Conservation (phyloP, 2,888 invertebrate species). For the Drosophila ustulata region DNA sequence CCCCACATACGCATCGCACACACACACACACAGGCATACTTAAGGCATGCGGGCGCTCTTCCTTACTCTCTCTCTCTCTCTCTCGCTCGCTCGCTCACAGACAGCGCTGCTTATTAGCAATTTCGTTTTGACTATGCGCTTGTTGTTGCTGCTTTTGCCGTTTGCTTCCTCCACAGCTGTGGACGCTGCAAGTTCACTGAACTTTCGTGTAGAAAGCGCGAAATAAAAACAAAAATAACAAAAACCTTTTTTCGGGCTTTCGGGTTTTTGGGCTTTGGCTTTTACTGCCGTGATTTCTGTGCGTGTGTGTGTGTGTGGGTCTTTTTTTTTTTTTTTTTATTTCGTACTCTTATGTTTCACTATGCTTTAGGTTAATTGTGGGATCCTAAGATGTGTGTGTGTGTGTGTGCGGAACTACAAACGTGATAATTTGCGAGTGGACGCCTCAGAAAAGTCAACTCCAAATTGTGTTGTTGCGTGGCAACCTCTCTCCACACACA, state of each 20-base stretch:
- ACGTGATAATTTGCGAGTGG: conserved; percentile 43
- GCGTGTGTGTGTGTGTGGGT: conserved; percentile 25
- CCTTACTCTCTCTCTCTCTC: conserved; percentile 10
- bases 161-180: conserved; percentile 65
- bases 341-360: no score
- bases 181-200: conserved; percentile 72
- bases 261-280: conserved; percentile 41
- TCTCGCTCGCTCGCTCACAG: neutral
- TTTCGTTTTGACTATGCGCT: conserved; percentile 62
- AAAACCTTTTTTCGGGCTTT: conserved; percentile 48
- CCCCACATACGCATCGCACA: conserved; percentile 33
- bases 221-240: conserved; percentile 8
- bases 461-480: conserved; percentile 17
- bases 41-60: conserved; percentile 31
- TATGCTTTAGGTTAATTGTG: no score
- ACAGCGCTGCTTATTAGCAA: conserved; percentile 62
- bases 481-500: neutral
- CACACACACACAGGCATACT: neutral
- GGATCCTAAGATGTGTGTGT: neutral
- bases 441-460: conserved; percentile 24
- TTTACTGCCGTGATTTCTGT: conserved; percentile 48
- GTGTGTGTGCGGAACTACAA: conserved; percentile 16
- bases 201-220: conserved; percentile 74
- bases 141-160: conserved; percentile 39
- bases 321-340: no score